Evolutionary conservation across 2,113 vertebrate species (phyloP).

Genomic region (Coreoperca whiteheadi): DNA sequence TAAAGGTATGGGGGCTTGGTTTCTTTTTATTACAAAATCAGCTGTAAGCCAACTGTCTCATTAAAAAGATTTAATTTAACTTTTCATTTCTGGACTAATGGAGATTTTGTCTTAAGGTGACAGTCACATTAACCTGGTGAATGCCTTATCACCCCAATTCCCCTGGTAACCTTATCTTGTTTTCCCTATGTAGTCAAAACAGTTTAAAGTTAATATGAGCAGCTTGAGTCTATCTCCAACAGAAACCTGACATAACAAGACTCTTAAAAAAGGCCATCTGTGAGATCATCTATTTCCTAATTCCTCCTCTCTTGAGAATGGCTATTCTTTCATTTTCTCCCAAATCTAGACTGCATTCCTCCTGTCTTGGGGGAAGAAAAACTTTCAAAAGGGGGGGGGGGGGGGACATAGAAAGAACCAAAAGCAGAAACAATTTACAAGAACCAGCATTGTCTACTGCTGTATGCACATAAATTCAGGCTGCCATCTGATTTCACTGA

Average conservation of each 20-base stretch:
- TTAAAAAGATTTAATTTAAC: conserved; percentile 63
- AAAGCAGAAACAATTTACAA: conserved; percentile 53
- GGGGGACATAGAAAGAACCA: neutral
- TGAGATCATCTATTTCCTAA: conserved; percentile 49
- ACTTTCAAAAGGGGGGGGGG: conserved; percentile 7
- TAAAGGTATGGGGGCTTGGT: conserved; percentile 30
- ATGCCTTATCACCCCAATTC: conserved; percentile 30
- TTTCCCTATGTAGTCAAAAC: conserved; percentile 59
- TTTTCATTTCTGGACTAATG: conserved; percentile 27
- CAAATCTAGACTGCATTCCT: conserved; percentile 40
- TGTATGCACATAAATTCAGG: conserved; percentile 56
- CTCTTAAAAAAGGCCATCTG: conserved; percentile 36
- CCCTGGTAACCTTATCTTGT: conserved; percentile 55
- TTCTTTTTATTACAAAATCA: conserved; percentile 59
- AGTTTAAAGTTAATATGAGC: conserved; percentile 46
- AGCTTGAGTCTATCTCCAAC: conserved; percentile 16
- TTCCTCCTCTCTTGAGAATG: conserved; percentile 8
- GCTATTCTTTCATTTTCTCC: conserved; percentile 47
- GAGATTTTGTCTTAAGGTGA: conserved; percentile 31
- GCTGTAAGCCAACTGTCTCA: conserved; percentile 42
- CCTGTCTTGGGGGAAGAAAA: neutral
- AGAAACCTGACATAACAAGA: conserved; percentile 27
- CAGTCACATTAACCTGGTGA: conserved; percentile 12
- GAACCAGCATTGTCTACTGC: conserved; percentile 40
- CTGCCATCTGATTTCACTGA: conserved; percentile 58